Evolutionary conservation across 2,888 invertebrate genomes (phyloP).

Genomic region (Diachrysia chrysitis): DNA sequence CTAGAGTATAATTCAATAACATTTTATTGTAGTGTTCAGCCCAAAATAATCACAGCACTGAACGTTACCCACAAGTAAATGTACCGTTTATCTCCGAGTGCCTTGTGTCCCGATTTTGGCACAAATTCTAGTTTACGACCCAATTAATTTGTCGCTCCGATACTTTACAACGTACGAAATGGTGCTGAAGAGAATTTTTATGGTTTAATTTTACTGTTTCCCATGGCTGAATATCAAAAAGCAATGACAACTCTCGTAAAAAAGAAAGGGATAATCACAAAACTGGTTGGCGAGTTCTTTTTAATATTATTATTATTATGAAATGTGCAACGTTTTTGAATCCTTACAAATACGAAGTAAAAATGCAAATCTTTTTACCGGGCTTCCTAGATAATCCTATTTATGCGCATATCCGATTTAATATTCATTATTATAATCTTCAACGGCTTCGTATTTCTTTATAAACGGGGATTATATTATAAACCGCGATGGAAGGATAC

Average conservation of each 20-base stretch:
- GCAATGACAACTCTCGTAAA: not conserved
- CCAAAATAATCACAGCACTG: conserved; percentile 21
- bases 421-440: conserved; percentile 3
- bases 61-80: conserved; percentile 28
- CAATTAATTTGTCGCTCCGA: conserved; percentile 39
- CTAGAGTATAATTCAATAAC: conserved; percentile 25
- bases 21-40: conserved; percentile 26
- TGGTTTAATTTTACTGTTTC: conserved; percentile 11
- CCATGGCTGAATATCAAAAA: conserved; percentile 1
- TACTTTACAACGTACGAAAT: conserved; percentile 32
- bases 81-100: conserved; percentile 29
- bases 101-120: conserved; percentile 36
- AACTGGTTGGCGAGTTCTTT: not conserved
- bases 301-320: not conserved
- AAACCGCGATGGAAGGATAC: not conserved
- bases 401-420: conserved; percentile 15
- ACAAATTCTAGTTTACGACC: conserved; percentile 43
- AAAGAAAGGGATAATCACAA: not conserved
- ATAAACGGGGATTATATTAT: not conserved
- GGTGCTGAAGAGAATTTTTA: conserved; percentile 13
- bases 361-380: conserved; percentile 35
- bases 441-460: not conserved
- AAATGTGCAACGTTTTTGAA: conserved; percentile 26
- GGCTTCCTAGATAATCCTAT: conserved; percentile 38
- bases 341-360: conserved; percentile 24